phyloP scores from a whole-genome alignment of 1,140 invertebrate species.

The Aphidius gifuensis region DNA sequence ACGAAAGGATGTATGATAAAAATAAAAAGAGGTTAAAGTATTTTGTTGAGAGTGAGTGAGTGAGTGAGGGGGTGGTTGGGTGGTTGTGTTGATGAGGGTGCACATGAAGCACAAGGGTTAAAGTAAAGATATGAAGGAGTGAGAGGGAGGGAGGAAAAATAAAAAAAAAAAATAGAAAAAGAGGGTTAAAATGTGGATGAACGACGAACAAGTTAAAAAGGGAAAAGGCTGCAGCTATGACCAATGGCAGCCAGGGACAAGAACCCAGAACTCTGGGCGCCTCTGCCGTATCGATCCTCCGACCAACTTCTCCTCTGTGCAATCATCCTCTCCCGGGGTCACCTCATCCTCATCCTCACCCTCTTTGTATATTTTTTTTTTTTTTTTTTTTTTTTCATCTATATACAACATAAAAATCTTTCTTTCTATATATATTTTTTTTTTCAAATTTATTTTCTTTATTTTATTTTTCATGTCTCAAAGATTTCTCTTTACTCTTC shows the following conservation, averaged over 20 bases:
- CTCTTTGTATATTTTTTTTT: too few species aligned
- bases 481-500: constrained; percentile 11
- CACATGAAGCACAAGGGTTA: too few species aligned
- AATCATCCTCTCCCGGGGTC: constrained; percentile 47
- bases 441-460: neutral
- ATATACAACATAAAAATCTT: constrained; percentile 16
- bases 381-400: constrained; percentile 32
- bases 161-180: constrained; percentile 8
- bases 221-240: constrained; percentile 45
- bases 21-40: too few species aligned
- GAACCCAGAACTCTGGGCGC: constrained; percentile 28
- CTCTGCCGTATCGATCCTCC: constrained; percentile 51
- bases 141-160: constrained; percentile 4
- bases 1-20: too few species aligned
- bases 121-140: constrained; percentile 18
- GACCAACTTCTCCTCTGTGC: constrained; percentile 28
- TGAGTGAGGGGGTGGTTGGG: too few species aligned
- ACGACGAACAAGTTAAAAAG: neutral
- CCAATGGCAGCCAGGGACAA: constrained; percentile 52
- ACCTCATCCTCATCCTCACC: constrained; percentile 39
- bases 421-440: neutral
- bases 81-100: too few species aligned
- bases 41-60: too few species aligned
- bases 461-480: constrained; percentile 18
- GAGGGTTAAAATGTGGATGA: too few species aligned